Evolutionary conservation across 2,797 vertebrate species (phyloP), one percentile per base, ranked within the genome.

Genomic region (Coranthus polyacanthus): DNA sequence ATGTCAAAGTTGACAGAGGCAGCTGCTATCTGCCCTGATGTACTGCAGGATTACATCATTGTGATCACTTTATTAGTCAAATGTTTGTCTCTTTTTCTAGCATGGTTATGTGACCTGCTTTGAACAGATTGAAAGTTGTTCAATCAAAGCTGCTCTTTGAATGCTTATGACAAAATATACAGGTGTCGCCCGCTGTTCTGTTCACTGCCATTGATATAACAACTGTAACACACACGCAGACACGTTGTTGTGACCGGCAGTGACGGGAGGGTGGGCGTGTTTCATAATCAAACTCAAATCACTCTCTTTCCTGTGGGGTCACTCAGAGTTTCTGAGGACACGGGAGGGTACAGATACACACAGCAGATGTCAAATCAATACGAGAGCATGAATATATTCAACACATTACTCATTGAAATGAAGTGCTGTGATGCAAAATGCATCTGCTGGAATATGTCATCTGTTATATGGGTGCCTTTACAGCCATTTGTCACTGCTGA

Each of bases 201-300:
- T 45, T 8, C n/a, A 2, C 18, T 24, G 66, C 37, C 24, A 38
- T 3, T 45, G 22, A 47, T 51, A 43, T 41, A 42, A 32, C 18
- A 36, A 11, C 45, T 21, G 34, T 7, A 11, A 60, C 44, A 64
- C 54, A 56, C 54, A 56, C 13, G 43, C 43, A 6, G 29, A 50
- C 39, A 12, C 24, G 62, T 64, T 22, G 36, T 81, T 50, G 67
- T 32, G 36, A 34, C n/a, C 38, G 7, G 1, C 3, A 32, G 41
- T 63, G 56, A 73, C 8, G 39, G 47, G 17, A 56, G 26, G 29
- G 32, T 16, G 32, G 45, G 51, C 37, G 24, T 42, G 41, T 59
- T 54, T 57, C 59, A 54, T 47, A 46, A 73, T 82, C 26, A 82
- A 81, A 75, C 50, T 60, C 5, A 65, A 39, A 51, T 72, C 54